Evolutionary conservation across 2,888 invertebrate species (phyloP).

Genomic region (Brenthis ino): DNA sequence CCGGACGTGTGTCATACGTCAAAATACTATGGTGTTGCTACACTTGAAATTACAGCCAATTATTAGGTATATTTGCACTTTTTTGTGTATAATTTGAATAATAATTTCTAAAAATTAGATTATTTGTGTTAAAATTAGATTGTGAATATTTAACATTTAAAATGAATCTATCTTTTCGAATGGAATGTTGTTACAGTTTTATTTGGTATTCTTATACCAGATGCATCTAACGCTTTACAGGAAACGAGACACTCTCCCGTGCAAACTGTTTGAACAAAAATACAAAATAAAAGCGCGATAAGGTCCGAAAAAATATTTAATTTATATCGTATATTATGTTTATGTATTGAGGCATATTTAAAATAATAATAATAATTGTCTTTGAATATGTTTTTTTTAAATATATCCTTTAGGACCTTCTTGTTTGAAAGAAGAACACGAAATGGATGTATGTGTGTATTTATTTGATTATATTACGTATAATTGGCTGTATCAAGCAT

Average conservation of each 20-base stretch:
- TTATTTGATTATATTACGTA: neutral
- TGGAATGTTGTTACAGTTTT: neutral
- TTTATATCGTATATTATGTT: too few species aligned
- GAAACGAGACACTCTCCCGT: too few species aligned
- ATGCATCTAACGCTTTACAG: too few species aligned
- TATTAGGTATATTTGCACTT: neutral
- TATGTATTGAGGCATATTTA: too few species aligned
- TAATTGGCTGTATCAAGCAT: constrained; percentile 16
- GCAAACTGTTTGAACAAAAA: too few species aligned
- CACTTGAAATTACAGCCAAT: constrained; percentile 14
- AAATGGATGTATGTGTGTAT: neutral
- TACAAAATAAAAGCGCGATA: too few species aligned
- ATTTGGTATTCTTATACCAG: neutral
- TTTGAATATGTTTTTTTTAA: too few species aligned
- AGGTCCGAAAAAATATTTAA: too few species aligned
- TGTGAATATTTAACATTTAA: neutral
- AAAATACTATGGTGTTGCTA: constrained; percentile 22
- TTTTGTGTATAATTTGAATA: neutral
- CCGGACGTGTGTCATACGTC: constrained; percentile 28
- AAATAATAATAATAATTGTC: neutral
- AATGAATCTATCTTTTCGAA: neutral
- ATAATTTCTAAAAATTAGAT: neutral
- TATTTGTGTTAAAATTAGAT: neutral
- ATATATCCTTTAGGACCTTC: constrained; percentile 22
- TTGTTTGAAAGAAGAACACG: constrained; percentile 28